Base-by-base conservation (phyloP, 1,140 invertebrate genomes). In the Ips nitidus region DNA sequence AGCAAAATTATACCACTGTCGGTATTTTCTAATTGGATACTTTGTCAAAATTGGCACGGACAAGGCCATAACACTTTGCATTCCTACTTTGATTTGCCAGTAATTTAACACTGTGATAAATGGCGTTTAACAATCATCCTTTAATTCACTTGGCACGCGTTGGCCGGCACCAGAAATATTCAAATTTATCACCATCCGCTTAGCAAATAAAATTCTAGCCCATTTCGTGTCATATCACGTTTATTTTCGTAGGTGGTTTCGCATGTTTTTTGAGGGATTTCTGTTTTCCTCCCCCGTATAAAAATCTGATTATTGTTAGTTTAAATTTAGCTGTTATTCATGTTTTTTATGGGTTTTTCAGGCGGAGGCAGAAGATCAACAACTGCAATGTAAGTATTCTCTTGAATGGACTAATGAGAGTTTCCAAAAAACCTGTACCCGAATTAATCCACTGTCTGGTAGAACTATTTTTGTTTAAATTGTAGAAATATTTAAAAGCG, bases 301-400 rank as follows among this genome's bases (percentile, higher is more conserved):
- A 22, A 22, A 22, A 22, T 22, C 22, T 22, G 39, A 5, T 43
- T 56, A 42, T 55, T 64, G 41, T 64, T 64, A 55, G n/a, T 56
- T 56, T 56, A 22, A 37, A 56, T 22, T 22, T 22, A 22, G 22
- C 22, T 22, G 22, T 22, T 22, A 22, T 22, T 22, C 22, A 22
- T 22, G 22, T 22, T 22, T 22, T 39, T 39, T 37, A 1, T 37
- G 38, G 7, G 6, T 2, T 56, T 85, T 84, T 74, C 83, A 87
- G 86, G 80, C 79, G 5, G 81, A 78, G 38, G 53, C 72, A 52
- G 87, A 88, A 74, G 86, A 89, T 59, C 86, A 87, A 77, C 86
- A 88, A 79, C 81, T 88, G 40, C 81, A 83, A 74, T 86, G 86
- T 88, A 78, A 87, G 87, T 76, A 70, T n/a, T 56, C 36, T 2